These are phyloP conservation scores for Lamellibrachia luymesi DNA, from an alignment of 1,140 invertebrate genomes.

Conservation along the genomic window DNA sequence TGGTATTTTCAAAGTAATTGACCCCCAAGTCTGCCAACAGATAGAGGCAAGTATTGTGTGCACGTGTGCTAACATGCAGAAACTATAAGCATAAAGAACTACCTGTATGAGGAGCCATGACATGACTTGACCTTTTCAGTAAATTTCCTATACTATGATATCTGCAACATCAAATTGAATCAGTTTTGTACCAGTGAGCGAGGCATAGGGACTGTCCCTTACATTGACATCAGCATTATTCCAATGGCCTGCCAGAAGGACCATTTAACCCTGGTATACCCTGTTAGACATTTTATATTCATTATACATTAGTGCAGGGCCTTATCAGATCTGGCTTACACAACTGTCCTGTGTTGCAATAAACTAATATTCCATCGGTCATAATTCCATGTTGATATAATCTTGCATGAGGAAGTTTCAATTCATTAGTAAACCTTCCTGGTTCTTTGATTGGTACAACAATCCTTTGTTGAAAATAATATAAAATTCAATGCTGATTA, in stretches of 20 bases:
- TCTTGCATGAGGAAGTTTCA: not conserved
- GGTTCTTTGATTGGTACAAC: not conserved
- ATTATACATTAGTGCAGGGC: not conserved
- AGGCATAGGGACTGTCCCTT: not conserved
- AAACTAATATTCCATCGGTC: not conserved
- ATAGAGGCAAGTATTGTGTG: not conserved
- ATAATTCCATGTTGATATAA: not conserved
- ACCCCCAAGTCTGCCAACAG: too few relatives aligned
- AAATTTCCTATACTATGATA: not conserved
- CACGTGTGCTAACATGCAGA: not conserved
- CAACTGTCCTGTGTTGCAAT: not conserved
- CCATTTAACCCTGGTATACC: not conserved
- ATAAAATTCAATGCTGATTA: not conserved
- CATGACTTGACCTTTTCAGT: not conserved
- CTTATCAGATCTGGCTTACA: not conserved
- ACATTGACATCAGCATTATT: not conserved
- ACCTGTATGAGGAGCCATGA: not conserved
- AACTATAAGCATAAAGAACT: not conserved
- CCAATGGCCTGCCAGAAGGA: not conserved
- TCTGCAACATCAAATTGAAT: not conserved
- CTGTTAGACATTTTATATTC: not conserved
- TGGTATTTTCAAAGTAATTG: too few relatives aligned
- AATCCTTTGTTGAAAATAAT: not conserved
- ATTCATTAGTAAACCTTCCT: not conserved
- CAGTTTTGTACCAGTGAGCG: not conserved